Conservation (phyloP, 2,888 invertebrate genomes). For the Watsonalla cultraria region DNA sequence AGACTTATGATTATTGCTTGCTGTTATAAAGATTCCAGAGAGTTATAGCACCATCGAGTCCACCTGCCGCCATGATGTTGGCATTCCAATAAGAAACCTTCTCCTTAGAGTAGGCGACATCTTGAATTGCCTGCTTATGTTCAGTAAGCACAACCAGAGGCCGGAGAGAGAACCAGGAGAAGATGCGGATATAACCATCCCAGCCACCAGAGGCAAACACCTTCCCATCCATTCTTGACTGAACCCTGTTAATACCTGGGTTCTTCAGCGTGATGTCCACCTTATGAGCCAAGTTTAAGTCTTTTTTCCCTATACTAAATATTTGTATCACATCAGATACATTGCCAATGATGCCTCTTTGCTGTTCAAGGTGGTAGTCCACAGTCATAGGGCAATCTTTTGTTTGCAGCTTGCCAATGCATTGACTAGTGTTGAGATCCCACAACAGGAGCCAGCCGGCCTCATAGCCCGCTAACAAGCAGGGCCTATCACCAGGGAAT, state of each 20-base stretch:
- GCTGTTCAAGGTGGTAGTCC: conserved; percentile 82
- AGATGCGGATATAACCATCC: conserved; percentile 87
- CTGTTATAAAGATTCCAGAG: conserved; percentile 89
- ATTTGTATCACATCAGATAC: conserved; percentile 81
- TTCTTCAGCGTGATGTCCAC: conserved; percentile 83
- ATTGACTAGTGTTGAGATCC: conserved; percentile 81
- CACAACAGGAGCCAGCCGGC: conserved; percentile 85
- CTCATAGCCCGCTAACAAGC: conserved; percentile 85
- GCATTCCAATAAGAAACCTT: conserved; percentile 83
- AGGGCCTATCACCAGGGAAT: conserved; percentile 68
- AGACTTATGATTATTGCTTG: conserved; percentile 39
- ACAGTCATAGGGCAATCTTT: conserved; percentile 84
- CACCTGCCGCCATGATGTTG: conserved; percentile 88
- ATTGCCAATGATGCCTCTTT: conserved; percentile 83
- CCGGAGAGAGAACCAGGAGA: conserved; percentile 87
- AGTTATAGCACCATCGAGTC: conserved; percentile 86
- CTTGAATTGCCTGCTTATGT: conserved; percentile 84
- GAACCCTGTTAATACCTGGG: conserved; percentile 84
- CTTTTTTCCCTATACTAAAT: conserved; percentile 76
- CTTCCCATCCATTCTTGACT: conserved; percentile 83
- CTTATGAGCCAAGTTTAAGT: conserved; percentile 76
- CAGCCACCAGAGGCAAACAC: conserved; percentile 87
- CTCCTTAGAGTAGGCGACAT: conserved; percentile 83
- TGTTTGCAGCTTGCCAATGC: conserved; percentile 76
- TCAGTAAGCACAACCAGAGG: conserved; percentile 85